These are phyloP conservation scores for Malthinus flaveolus DNA, from an alignment of 2,888 invertebrate genomes.

Conservation along the genomic window DNA sequence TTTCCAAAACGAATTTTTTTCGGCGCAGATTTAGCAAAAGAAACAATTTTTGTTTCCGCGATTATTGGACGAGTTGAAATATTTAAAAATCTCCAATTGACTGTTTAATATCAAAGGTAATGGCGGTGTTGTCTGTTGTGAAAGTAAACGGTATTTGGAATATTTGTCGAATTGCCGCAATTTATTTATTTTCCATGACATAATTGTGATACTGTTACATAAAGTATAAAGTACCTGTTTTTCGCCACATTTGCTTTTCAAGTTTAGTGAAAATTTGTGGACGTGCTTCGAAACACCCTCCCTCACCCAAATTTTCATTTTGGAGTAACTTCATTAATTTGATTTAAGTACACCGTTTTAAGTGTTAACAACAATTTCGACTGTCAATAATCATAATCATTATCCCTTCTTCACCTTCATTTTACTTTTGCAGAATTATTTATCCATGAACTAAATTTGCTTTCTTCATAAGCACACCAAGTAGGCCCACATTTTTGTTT, in stretches of 20 bases:
- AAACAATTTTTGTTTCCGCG: not conserved
- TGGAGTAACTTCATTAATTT: no score
- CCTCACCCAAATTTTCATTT: no score
- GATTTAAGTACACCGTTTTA: no score
- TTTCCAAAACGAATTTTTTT: not conserved
- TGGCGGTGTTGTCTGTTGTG: not conserved
- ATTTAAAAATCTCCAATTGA: not conserved
- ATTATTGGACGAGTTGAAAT: not conserved
- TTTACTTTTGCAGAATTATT: no score
- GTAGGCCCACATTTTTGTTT: no score
- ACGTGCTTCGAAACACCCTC: no score
- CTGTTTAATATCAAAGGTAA: conserved; percentile 4
- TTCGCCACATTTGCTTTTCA: not conserved
- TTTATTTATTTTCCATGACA: not conserved
- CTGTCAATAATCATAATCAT: no score
- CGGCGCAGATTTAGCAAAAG: not conserved
- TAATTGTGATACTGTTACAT: conserved; percentile 2
- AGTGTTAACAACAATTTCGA: no score
- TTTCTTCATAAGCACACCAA: no score
- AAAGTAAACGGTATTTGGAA: not conserved
- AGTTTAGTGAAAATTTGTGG: no score
- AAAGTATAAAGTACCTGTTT: not conserved
- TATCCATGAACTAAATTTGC: no score
- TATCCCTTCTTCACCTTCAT: no score
- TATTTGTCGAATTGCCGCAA: not conserved